Evolutionary conservation across 2,797 vertebrate genomes (phyloP).

Genomic region (Erpetoichthys calabaricus): DNA sequence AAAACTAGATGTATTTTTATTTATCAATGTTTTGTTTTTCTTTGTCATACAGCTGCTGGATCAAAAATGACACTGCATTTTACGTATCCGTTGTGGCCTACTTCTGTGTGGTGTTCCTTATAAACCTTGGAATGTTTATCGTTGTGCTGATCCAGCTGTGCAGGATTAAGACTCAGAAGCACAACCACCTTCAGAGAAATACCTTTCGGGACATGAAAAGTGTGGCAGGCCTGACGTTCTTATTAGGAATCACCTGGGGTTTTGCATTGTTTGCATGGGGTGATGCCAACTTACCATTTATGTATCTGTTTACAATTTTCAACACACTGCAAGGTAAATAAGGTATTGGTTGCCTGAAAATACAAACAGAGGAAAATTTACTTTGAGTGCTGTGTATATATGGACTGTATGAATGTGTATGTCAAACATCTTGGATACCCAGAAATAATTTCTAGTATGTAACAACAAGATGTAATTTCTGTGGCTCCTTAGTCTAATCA

Average conservation of each 20-base stretch:
- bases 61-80: conserved; percentile 61
- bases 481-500: too few species aligned
- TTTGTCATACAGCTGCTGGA: conserved; percentile 70
- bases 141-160: conserved; percentile 80
- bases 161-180: conserved; percentile 84
- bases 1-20: too few species aligned
- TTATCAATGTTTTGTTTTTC: conserved; percentile 2
- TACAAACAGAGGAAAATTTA: neutral
- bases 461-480: too few species aligned
- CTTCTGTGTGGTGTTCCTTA: conserved; percentile 66
- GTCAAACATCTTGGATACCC: too few species aligned
- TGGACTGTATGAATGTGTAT: conserved; percentile 2
- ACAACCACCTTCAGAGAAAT: conserved; percentile 67
- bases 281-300: conserved; percentile 62
- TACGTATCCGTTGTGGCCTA: conserved; percentile 83
- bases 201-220: conserved; percentile 70
- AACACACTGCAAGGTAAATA: conserved; percentile 80
- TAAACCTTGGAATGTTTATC: conserved; percentile 77
- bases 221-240: conserved; percentile 64
- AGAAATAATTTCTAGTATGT: too few species aligned
- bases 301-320: conserved; percentile 83
- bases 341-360: too few species aligned
- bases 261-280: conserved; percentile 86
- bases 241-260: conserved; percentile 91
- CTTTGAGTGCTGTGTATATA: conserved; percentile 15